These are phyloP conservation scores for Empis stercorea DNA, from an alignment of 2,888 invertebrate genomes.

Conservation along the genomic window DNA sequence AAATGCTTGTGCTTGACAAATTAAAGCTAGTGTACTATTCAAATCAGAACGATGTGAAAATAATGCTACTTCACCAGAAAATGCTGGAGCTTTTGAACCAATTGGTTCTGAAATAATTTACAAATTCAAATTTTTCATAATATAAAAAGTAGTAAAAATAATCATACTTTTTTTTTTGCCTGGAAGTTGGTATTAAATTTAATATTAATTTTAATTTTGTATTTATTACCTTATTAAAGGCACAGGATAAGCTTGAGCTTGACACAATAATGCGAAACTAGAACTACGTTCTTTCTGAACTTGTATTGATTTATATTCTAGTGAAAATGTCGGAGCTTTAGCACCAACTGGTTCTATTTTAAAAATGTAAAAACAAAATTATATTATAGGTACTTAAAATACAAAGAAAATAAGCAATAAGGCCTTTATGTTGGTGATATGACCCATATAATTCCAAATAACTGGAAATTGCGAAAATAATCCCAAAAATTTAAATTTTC, in stretches of 20 bases:
- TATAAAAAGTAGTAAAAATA: too few relatives aligned
- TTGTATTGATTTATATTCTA: conserved; percentile 31
- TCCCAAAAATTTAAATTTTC: neutral
- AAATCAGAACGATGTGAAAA: conserved; percentile 38
- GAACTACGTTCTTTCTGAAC: conserved; percentile 15
- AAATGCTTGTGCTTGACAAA: conserved; percentile 57
- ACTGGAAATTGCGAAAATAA: too few relatives aligned
- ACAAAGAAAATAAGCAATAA: neutral
- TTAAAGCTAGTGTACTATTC: conserved; percentile 41
- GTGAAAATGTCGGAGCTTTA: conserved; percentile 43
- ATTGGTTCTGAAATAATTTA: conserved; percentile 41
- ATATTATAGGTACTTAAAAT: neutral
- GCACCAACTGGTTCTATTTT: conserved; percentile 52
- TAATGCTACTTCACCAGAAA: conserved; percentile 46
- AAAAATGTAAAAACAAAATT: conserved; percentile 15
- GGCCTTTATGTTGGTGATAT: neutral
- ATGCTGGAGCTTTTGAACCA: conserved; percentile 44
- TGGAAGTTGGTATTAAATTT: neutral
- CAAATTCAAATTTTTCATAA: neutral
- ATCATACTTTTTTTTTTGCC: too few relatives aligned
- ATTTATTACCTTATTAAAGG: conserved; percentile 35
- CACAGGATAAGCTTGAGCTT: conserved; percentile 40
- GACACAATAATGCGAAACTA: conserved; percentile 22
- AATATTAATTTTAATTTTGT: neutral
- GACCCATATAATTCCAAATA: too few relatives aligned